Evolutionary conservation across 2,888 invertebrate species (phyloP), one percentile per base, ranked within the genome.

Genomic region (Clostera curtula): DNA sequence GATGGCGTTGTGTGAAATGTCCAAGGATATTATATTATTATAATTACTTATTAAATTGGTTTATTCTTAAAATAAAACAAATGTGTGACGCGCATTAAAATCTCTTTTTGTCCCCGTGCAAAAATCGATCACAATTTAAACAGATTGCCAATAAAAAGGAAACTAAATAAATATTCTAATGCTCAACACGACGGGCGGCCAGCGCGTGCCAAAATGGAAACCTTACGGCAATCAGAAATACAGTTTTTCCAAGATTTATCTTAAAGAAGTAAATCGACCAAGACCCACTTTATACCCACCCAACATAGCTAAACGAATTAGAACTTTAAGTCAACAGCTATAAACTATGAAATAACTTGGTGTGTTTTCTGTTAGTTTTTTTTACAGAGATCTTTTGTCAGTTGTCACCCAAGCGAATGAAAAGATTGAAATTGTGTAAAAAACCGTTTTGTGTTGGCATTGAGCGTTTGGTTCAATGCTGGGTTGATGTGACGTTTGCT

Each of bases 401-500:
- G 71, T 75, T 80, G 79, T 76, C 82, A 77, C 76, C 73, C 68
- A 70, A 69, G 52, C 54, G 53, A 50, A 49, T 58, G 66, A 74
- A 79, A 80, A 74, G 62, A 69, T 72, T 36, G 75, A 79, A 77
- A 80, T 80, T 83, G 82, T 82, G 83, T 50, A 75, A 76, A 73
- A 70, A 65, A 42, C 58, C 71, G 69, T 72, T 72, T 73, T 68
- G 70, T 76, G 68, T 73, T 76, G 76, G 72, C 82, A 82, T 79
- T 82, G 79, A 76, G 63, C 60, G 56, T 55, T 53, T 50, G 42
- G 40, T 47, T 56, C 56, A 52, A 70, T 72, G 71, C 71, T 65
- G 54, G 55, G 63, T n/a, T n/a, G n/a, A n/a, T n/a, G n/a, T n/a
- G n/a, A n/a, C n/a, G n/a, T n/a, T n/a, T n/a, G n/a, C n/a, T n/a